These are phyloP conservation scores for Lytechinus pictus DNA, from an alignment of 35 echinoderm and acorn worm genomes.

Conservation along the genomic window DNA sequence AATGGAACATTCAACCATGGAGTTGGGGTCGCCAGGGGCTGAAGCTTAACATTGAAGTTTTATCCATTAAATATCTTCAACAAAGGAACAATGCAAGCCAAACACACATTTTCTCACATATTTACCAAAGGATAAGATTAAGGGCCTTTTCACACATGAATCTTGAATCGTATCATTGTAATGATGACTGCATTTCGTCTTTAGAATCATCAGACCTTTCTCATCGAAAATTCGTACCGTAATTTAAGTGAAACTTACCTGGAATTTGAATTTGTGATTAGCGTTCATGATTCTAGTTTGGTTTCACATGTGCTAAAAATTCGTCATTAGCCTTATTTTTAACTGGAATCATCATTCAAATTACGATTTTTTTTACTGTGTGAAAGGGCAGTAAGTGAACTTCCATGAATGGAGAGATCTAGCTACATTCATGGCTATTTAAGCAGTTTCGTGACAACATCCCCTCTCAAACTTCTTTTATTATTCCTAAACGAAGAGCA, in stretches of 20 bases:
- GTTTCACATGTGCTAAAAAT: too few species aligned
- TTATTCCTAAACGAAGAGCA: background rate
- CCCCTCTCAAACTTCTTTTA: background rate
- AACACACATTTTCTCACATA: slow-evolving; percentile 47
- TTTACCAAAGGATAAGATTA: slow-evolving; percentile 43
- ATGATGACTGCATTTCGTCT: too few species aligned
- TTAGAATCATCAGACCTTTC: too few species aligned
- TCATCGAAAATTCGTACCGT: too few species aligned
- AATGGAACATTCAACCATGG: background rate
- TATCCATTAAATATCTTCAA: background rate
- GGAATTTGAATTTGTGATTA: too few species aligned
- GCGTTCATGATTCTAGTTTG: too few species aligned
- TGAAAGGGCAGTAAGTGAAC: background rate
- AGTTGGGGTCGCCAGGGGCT: background rate
- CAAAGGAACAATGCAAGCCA: background rate
- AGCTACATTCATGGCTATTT: slow-evolving; percentile 3
- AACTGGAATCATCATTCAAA: too few species aligned
- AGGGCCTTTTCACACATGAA: too few species aligned
- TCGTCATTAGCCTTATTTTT: too few species aligned
- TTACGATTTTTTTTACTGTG: too few species aligned
- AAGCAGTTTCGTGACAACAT: slow-evolving; percentile 1
- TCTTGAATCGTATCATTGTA: too few species aligned
- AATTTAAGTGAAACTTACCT: too few species aligned
- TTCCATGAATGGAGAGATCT: background rate
- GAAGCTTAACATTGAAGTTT: background rate